These are phyloP conservation scores for Procavia capensis DNA, from an alignment of 2,113 vertebrate genomes.

Conservation along the genomic window DNA sequence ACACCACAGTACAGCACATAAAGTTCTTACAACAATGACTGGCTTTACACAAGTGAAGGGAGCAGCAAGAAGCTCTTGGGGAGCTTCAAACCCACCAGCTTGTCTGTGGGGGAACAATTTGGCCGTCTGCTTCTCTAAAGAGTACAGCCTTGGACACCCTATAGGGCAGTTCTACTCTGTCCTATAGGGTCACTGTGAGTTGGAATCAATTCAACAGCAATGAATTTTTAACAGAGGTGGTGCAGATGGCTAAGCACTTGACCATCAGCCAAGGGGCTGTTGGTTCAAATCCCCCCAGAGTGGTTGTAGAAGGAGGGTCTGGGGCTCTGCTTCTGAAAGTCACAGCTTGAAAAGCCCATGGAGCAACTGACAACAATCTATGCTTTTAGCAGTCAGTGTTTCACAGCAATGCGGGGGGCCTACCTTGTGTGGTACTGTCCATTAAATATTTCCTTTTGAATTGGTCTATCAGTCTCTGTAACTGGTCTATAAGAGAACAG, in stretches of 20 bases:
- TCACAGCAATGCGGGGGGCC: background rate
- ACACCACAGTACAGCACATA: too few species aligned
- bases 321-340: background rate
- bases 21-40: too few species aligned
- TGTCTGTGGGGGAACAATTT: background rate
- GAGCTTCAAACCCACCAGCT: background rate
- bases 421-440: background rate
- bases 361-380: background rate
- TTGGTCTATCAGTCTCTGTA: background rate
- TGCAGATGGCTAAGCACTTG: background rate
- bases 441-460: accelerated
- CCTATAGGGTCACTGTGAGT: background rate
- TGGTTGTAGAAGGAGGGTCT: background rate
- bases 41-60: too few species aligned
- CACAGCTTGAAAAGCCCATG: background rate
- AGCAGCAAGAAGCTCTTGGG: too few species aligned
- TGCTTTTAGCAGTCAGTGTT: too few species aligned
- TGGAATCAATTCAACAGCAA: background rate
- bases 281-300: background rate
- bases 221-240: background rate
- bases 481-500: background rate
- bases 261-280: background rate
- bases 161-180: too few species aligned
- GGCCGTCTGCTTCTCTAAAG: background rate
- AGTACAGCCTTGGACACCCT: too few species aligned